Base-by-base conservation (phyloP, 2,888 invertebrate species). In the Mylabris sibirica region DNA sequence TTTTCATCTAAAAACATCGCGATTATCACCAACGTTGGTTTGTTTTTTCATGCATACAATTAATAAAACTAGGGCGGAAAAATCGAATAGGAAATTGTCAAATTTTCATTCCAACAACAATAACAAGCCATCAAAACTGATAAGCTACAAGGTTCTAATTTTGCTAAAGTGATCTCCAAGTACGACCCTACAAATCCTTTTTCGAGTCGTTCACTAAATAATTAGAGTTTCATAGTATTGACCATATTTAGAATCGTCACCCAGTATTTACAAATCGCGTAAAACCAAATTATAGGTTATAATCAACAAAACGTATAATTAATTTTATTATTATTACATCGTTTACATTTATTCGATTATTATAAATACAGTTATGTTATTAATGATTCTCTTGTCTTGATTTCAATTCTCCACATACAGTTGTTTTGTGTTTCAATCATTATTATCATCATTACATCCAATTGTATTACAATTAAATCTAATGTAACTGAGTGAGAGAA, bases 351-450 rank as follows among this genome's bases (percentile, higher is more conserved):
- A 68, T 71, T 69, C 74, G 68, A 71, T 68, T 72, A 75, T 76
- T 75, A 72, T 69, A 68, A 74, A 20, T 17, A 20, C 72, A 70
- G 72, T 76, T 76, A 78, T 78, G 78, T 73, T 73, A 76, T 77
- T 78, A 78, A 76, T 75, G 67, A 66, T 69, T 71, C 69, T 68
- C 69, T 30, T 30, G 30, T 30, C 65, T 60, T 64, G 64, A 65
- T 71, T 71, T 72, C 74, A 70, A 68, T 70, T 70, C 66, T 64
- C 68, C 59, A 30, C 30, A 30, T 41, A n/a, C n/a, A n/a, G 41
- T 41, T 41, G 41, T 35, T 11, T 41, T 49, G 49, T 49, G 11
- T n/a, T 17, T 49, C 17, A 20, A 20, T 49, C 20, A 49, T 49
- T 49, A 49, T 49, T 11, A 49, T 49, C 9, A 44, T n/a, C 30